Evolutionary conservation across 2,113 vertebrate species (phyloP).

Genomic region (Campylomormyrus numenius): DNA sequence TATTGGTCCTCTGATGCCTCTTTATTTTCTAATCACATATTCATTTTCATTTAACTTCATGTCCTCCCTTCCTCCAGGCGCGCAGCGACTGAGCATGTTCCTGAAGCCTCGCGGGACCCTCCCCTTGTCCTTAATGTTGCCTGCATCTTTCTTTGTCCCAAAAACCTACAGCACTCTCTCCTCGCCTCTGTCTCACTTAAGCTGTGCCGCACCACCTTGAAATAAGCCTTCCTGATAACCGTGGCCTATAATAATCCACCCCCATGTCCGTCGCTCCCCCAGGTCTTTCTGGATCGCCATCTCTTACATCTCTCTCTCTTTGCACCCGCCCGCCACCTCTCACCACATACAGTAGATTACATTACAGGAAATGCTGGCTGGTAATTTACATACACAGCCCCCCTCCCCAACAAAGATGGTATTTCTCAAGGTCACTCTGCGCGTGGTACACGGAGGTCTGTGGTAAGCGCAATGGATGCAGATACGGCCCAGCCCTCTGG

Average conservation of each 20-base stretch:
- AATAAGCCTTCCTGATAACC: neutral
- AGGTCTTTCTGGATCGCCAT: neutral
- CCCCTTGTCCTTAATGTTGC: neutral
- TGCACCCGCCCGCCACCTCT: neutral
- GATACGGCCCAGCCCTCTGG: neutral
- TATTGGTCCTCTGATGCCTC: neutral
- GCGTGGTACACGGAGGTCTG: neutral
- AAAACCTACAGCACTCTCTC: neutral
- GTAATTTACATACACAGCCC: neutral
- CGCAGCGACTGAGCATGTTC: neutral
- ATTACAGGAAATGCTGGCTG: constrained; percentile 13
- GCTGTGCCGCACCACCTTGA: neutral
- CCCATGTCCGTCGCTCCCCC: neutral
- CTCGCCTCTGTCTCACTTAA: neutral
- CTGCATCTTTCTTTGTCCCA: neutral
- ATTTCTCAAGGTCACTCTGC: constrained; percentile 7
- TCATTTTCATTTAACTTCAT: neutral
- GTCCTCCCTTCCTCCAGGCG: neutral
- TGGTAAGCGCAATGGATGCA: neutral
- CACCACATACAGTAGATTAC: constrained; percentile 14
- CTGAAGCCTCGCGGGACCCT: neutral
- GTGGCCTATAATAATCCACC: neutral
- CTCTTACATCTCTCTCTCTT: neutral
- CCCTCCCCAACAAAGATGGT: neutral
- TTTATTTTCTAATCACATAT: neutral